Evolutionary conservation across 2,888 invertebrate species (phyloP).

Genomic region (Dioctria linearis): DNA sequence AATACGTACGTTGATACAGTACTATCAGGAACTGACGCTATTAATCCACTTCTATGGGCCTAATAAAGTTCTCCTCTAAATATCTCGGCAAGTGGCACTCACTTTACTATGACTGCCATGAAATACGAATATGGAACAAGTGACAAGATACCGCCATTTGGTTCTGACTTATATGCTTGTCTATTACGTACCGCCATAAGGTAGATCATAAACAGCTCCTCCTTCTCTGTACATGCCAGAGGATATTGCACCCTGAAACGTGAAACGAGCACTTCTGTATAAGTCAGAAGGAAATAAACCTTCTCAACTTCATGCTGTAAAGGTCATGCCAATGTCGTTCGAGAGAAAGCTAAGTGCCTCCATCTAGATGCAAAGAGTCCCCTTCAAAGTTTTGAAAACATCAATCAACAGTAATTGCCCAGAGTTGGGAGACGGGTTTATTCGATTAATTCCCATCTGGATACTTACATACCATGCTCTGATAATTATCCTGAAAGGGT

Average conservation of each 20-base stretch:
- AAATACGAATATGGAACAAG: background rate
- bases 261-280: conserved; percentile 11
- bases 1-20: background rate
- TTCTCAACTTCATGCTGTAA: conserved; percentile 19
- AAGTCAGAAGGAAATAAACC: conserved; percentile 20
- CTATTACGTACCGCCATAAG: conserved; percentile 40
- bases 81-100: conserved; percentile 27
- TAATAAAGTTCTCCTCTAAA: conserved; percentile 37
- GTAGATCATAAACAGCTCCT: conserved; percentile 37
- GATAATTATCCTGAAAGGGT: conserved; percentile 47
- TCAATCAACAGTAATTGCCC: conserved; percentile 41
- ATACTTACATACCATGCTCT: conserved; percentile 38
- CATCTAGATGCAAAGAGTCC: conserved; percentile 1
- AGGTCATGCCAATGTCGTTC: conserved; percentile 41
- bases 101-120: conserved; percentile 11
- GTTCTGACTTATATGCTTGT: conserved; percentile 36
- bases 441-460: conserved; percentile 46
- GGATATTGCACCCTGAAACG: conserved; percentile 33
- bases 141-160: conserved; percentile 22
- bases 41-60: conserved; percentile 29
- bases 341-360: conserved; percentile 5
- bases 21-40: conserved; percentile 11
- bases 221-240: background rate
- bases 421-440: conserved; percentile 21
- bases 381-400: conserved; percentile 35